Conservation (phyloP, 2,113 vertebrate genomes). For the Neolamprologus caudopunctatus region DNA sequence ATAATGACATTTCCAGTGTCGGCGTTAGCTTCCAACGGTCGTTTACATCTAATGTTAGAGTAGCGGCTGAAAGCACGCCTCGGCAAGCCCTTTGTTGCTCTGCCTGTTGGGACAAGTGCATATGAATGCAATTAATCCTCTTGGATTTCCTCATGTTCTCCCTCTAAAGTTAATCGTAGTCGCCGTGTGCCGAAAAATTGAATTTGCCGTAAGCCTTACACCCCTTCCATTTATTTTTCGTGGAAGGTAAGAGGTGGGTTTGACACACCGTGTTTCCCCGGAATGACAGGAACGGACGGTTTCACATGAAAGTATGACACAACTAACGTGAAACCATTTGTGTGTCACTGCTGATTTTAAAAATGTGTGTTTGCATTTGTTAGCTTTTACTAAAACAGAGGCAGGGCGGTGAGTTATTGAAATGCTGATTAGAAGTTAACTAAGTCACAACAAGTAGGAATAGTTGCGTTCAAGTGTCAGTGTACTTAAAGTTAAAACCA, state of each 20-base stretch:
- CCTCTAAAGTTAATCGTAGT: background rate
- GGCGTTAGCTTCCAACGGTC: background rate
- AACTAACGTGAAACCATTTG: background rate
- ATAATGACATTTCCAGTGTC: background rate
- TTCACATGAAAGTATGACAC: background rate
- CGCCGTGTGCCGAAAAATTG: background rate
- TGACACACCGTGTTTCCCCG: background rate
- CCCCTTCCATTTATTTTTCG: background rate
- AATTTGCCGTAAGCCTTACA: background rate
- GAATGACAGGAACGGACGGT: background rate
- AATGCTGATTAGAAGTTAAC: background rate
- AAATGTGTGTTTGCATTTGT: background rate
- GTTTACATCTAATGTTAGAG: background rate
- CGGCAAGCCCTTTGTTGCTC: slow-evolving; percentile 35
- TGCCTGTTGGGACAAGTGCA: background rate
- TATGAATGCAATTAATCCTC: background rate
- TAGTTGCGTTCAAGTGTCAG: background rate
- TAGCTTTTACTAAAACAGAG: background rate
- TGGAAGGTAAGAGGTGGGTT: background rate
- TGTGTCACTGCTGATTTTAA: background rate
- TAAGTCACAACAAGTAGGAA: background rate
- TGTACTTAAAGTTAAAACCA: background rate
- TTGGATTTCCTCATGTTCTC: background rate
- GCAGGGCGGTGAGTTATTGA: background rate
- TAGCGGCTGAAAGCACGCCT: background rate